phyloP scores from a whole-genome alignment of 2,888 invertebrate genomes.

The Pollenia labialis region DNA sequence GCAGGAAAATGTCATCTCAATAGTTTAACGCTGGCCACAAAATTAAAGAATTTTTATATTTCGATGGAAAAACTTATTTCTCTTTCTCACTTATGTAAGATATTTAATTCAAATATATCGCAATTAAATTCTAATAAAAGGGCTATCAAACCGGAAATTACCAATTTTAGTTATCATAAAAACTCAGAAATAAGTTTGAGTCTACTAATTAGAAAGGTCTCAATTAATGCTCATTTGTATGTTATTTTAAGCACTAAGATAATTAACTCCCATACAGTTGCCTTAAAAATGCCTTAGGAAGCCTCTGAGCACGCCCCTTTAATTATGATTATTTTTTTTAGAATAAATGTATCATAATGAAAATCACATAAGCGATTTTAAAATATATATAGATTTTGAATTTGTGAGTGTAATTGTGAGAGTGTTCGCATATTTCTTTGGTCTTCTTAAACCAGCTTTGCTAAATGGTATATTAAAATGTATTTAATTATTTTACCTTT shows the following conservation, averaged over 20 bases:
- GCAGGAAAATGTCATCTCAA: too few relatives aligned
- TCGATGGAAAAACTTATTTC: too few relatives aligned
- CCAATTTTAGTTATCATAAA: too few relatives aligned
- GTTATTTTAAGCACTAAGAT: neutral
- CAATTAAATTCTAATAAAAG: neutral
- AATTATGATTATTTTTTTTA: neutral
- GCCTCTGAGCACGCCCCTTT: neutral
- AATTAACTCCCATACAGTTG: neutral
- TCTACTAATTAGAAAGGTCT: too few relatives aligned
- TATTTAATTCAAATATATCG: too few relatives aligned
- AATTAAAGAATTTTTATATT: too few relatives aligned
- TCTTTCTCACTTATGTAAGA: too few relatives aligned
- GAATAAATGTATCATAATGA: neutral
- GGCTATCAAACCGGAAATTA: too few relatives aligned
- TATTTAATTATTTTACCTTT: constrained; percentile 24
- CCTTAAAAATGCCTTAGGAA: neutral
- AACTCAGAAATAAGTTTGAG: too few relatives aligned
- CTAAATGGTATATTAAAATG: constrained; percentile 2
- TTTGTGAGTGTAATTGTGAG: neutral
- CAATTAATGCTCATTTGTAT: too few relatives aligned
- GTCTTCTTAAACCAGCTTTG: neutral
- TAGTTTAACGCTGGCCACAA: too few relatives aligned
- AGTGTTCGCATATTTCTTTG: neutral
- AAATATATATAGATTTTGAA: neutral
- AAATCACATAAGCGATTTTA: neutral